phyloP scores from a whole-genome alignment of 35 echinoderm and acorn worm genomes.

The Heliocidaris erythrogramma region DNA sequence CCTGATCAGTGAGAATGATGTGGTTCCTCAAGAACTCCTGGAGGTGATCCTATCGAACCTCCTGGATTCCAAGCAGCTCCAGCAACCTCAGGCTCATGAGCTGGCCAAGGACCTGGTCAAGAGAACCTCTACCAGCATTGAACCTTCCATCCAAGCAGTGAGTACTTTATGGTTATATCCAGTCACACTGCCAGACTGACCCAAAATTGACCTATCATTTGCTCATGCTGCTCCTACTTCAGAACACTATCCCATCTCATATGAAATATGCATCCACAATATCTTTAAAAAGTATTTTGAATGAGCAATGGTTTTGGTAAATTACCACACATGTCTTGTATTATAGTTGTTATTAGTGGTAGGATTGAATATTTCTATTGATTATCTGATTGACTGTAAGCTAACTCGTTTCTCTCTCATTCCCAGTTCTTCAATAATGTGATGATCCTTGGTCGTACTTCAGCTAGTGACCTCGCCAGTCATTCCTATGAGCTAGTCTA shows the following conservation, averaged over 20 bases:
- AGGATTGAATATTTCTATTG: no score
- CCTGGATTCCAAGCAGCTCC: slow-evolving; percentile 80
- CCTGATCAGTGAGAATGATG: slow-evolving; percentile 94
- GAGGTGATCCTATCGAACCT: slow-evolving; percentile 89
- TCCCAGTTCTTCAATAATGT: slow-evolving; percentile 95
- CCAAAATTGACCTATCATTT: neutral
- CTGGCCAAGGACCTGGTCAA: slow-evolving; percentile 88
- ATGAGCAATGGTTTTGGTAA: no score
- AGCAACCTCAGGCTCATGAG: slow-evolving; percentile 77
- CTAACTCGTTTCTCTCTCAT: neutral
- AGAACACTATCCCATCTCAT: neutral
- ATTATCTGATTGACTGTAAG: no score
- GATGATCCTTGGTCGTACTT: slow-evolving; percentile 79
- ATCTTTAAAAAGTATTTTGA: no score
- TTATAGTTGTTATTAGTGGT: no score
- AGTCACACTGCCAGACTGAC: neutral
- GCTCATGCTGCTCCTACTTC: neutral
- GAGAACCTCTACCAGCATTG: slow-evolving; percentile 83
- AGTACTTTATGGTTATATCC: slow-evolving; percentile 13
- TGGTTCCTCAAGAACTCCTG: slow-evolving; percentile 85
- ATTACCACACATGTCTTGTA: no score
- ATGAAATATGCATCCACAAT: neutral
- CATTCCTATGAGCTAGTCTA: slow-evolving; percentile 96
- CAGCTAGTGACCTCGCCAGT: slow-evolving; percentile 73
- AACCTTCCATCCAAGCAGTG: slow-evolving; percentile 88